These are phyloP conservation scores for Xyliphius kryptos DNA, from an alignment of 2,113 vertebrate species.

Conservation along the genomic window DNA sequence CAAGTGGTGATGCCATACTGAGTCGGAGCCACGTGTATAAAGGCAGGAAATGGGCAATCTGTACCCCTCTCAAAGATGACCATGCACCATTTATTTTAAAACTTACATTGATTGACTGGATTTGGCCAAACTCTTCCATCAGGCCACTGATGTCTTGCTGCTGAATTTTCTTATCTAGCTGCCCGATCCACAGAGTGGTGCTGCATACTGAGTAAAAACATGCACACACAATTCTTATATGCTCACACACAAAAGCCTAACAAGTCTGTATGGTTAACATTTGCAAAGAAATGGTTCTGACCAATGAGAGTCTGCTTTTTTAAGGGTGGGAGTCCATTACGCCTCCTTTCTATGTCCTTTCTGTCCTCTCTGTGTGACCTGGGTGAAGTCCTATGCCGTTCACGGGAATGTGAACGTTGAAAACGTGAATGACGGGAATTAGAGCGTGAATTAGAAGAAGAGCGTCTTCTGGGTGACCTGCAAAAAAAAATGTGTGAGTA, in stretches of 20 bases:
- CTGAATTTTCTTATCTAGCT: conserved; percentile 92
- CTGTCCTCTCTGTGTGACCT: conserved; percentile 77
- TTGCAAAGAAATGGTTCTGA: conserved; percentile 49
- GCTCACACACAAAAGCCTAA: neutral
- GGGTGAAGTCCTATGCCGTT: conserved; percentile 75
- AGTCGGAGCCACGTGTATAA: no score
- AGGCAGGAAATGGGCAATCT: no score
- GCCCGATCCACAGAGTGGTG: conserved; percentile 95
- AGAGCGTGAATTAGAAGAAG: conserved; percentile 57
- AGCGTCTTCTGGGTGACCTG: conserved; percentile 81
- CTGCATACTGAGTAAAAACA: conserved; percentile 77
- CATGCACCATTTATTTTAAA: no score
- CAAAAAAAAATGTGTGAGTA: no score
- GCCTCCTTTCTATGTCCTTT: conserved; percentile 76
- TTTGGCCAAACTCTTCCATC: conserved; percentile 93
- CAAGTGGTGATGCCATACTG: no score
- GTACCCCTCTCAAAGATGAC: no score
- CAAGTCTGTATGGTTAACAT: no score
- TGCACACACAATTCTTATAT: neutral
- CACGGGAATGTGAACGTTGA: conserved; percentile 75
- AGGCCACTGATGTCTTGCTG: conserved; percentile 88
- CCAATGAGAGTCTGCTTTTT: conserved; percentile 86
- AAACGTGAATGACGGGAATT: conserved; percentile 75
- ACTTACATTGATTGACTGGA: conserved; percentile 96
- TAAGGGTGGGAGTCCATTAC: conserved; percentile 82